Evolutionary conservation across 2,113 vertebrate genomes (phyloP), one percentile per base, ranked within the genome.

Genomic region (Hyla sarda): DNA sequence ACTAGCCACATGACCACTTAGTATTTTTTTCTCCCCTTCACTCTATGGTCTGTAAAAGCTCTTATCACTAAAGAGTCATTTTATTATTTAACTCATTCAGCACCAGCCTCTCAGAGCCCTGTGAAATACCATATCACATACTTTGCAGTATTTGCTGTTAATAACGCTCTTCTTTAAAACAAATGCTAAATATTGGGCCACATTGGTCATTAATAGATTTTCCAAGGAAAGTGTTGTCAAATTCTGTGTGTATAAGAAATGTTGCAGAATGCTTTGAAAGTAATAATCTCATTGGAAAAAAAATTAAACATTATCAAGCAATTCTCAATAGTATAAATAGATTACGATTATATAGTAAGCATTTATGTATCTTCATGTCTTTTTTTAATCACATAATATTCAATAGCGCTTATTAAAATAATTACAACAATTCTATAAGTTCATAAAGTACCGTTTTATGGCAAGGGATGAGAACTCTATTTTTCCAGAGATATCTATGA

Each of bases 1-100:
- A 93, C 92, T 92, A 93, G 95, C 94, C 94, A 93, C 94, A 94
- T 95, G 95, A 97, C 95, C 96, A 97, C 96, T 96, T 97, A 95
- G 96, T 94, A 94, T 93, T 92, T 89, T 91, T 90, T 93, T 91
- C 92, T 93, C 91, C 92, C 93, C 69, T 60, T 32, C 67, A 23
- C 67, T 85, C 93, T 89, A 89, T 91, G 89, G 93, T 92, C 92
- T 95, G 92, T 93, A 94, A 82, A 93, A 94, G 91, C 93, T 94
- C 91, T 95, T 93, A 89, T 90, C 89, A 90, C 89, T 90, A 91
- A 88, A 89, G 89, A 88, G 89, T 88, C 88, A 91, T 91, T 94
- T 93, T 89, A 91, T 93, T 90, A 89, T 93, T 96, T 96, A 96
- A 95, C 91, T 93, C 90, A 94, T 95, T 95, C 92, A 92, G 54